These are phyloP conservation scores for Agriopis leucophaearia DNA, from an alignment of 2,888 invertebrate species.

Conservation along the genomic window DNA sequence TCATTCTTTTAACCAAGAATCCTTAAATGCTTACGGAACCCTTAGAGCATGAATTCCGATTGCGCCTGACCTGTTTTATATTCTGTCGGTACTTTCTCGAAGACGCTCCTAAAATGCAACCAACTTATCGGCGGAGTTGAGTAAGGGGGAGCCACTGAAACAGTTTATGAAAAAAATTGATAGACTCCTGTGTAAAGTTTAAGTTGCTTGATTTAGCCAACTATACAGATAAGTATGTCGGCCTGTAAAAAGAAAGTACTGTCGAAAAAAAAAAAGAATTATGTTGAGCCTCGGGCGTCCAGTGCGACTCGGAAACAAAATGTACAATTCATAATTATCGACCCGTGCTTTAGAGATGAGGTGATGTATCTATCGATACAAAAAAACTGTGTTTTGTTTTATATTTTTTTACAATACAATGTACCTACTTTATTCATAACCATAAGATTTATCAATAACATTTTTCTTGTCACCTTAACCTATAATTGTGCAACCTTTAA, in stretches of 20 bases:
- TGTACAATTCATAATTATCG: constrained; percentile 81
- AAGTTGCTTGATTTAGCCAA: neutral
- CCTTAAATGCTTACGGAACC: constrained; percentile 44
- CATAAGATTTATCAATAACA: no score
- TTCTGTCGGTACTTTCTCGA: constrained; percentile 70
- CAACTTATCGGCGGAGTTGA: neutral
- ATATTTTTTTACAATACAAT: neutral
- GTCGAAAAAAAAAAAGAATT: constrained; percentile 68
- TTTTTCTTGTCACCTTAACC: no score
- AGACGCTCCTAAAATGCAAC: constrained; percentile 63
- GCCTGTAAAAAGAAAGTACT: constrained; percentile 70
- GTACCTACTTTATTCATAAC: no score
- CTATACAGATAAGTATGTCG: neutral
- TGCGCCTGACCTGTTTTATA: constrained; percentile 57
- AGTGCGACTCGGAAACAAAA: constrained; percentile 73
- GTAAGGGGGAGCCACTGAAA: neutral
- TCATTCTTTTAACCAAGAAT: constrained; percentile 32
- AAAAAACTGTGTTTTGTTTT: neutral
- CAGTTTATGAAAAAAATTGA: neutral
- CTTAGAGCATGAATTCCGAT: constrained; percentile 39
- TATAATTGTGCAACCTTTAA: no score
- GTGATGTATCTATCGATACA: constrained; percentile 30
- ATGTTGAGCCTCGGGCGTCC: constrained; percentile 65
- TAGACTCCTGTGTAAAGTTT: neutral
- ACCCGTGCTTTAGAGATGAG: constrained; percentile 66